Conservation (phyloP, 2,113 vertebrate species). For the Xerus inauris region DNA sequence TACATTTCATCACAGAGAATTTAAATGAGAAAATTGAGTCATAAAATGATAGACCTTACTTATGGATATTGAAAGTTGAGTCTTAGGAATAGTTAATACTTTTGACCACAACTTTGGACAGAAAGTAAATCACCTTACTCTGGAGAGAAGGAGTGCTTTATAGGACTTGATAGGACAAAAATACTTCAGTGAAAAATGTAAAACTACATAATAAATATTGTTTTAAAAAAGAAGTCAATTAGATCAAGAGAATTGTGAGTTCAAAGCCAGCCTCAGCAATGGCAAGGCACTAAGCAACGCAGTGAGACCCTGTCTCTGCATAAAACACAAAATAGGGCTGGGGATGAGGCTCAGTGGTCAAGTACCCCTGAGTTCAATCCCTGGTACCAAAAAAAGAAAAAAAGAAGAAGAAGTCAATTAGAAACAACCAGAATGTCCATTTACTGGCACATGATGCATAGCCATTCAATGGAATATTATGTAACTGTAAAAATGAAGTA, state of each 20-base stretch:
- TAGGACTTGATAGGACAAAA: neutral
- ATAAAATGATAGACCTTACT: neutral
- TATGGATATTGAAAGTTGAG: neutral
- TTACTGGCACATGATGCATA: neutral
- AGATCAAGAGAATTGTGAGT: no score
- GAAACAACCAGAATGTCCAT: neutral
- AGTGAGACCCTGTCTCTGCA: no score
- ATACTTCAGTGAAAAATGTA: conserved; percentile 18
- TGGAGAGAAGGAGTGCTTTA: neutral
- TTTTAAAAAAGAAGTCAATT: conserved; percentile 6
- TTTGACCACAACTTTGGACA: neutral
- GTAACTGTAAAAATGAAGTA: neutral
- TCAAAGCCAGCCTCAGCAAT: no score
- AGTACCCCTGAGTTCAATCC: no score
- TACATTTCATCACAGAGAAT: neutral
- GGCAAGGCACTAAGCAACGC: no score
- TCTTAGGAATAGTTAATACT: neutral
- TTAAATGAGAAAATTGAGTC: neutral
- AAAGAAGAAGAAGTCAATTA: neutral
- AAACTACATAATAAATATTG: neutral
- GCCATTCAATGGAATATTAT: neutral
- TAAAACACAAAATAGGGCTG: no score
- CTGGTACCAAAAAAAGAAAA: no score
- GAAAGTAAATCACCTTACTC: conserved; percentile 17
- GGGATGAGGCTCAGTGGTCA: no score